These are phyloP conservation scores for Drosophila pruinosa DNA, from an alignment of 1,140 invertebrate species.

Conservation along the genomic window DNA sequence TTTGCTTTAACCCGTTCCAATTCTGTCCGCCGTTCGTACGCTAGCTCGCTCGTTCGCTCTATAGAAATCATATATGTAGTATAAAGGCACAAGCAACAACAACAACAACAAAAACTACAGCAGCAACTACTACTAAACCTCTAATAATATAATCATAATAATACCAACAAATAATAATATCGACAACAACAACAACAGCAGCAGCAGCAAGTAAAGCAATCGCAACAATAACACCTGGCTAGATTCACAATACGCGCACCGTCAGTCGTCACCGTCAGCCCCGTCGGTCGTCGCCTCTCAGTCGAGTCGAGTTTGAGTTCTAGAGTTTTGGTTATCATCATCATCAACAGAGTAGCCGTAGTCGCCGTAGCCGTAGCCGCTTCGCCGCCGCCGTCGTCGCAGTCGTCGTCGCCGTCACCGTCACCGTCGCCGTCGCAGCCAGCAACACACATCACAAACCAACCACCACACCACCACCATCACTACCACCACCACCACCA, in stretches of 20 bases:
- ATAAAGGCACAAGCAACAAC: constrained; percentile 39
- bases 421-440: constrained; percentile 48
- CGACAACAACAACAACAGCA: not conserved
- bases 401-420: constrained; percentile 26
- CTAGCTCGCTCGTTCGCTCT: constrained; percentile 73
- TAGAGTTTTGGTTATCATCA: constrained; percentile 39
- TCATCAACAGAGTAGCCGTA: constrained; percentile 17
- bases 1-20: constrained; percentile 83
- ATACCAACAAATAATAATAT: constrained; percentile 1
- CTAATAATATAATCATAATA: not conserved
- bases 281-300: constrained; percentile 28
- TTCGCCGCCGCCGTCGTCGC: constrained; percentile 17
- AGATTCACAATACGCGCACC: constrained; percentile 4
- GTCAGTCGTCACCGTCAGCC: not conserved
- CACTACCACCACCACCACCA: constrained; percentile 20
- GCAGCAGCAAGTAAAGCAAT: constrained; percentile 5
- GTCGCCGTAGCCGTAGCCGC: constrained; percentile 7
- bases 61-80: constrained; percentile 62
- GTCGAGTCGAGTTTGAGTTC: constrained; percentile 30
- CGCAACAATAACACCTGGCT: constrained; percentile 4
- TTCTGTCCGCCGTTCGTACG: constrained; percentile 81
- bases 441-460: constrained; percentile 56
- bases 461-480: constrained; percentile 53
- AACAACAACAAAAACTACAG: constrained; percentile 19
- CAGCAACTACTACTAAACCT: not conserved